phyloP scores from a whole-genome alignment of 2,888 invertebrate genomes.

The Drosophila leonis region DNA sequence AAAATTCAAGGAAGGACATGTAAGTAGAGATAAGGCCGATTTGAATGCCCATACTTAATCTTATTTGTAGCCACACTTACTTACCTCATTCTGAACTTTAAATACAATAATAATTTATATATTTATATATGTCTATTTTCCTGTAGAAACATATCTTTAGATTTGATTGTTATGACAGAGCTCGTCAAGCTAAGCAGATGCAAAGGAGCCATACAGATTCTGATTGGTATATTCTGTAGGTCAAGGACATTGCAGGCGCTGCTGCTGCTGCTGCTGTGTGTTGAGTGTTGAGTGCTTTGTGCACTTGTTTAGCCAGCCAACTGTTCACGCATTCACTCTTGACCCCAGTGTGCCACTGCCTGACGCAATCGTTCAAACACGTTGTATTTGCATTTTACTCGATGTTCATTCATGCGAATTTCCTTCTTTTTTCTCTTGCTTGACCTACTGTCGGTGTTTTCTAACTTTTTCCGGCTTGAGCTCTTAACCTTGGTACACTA shows the following conservation, averaged over 20 bases:
- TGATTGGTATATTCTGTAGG: constrained; percentile 3
- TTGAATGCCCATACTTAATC: not conserved
- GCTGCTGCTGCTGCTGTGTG: not conserved
- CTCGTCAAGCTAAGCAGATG: constrained; percentile 1
- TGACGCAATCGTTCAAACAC: constrained; percentile 37
- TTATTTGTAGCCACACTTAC: not conserved
- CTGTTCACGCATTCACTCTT: constrained; percentile 55
- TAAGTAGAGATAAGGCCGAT: not conserved
- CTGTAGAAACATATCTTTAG: not conserved
- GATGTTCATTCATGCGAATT: constrained; percentile 14
- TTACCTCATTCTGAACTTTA: not conserved
- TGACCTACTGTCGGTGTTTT: constrained; percentile 12
- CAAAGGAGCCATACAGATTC: not conserved
- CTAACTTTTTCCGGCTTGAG: not conserved
- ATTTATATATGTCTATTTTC: not conserved
- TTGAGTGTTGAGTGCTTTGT: constrained; percentile 6
- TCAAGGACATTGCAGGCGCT: constrained; percentile 16
- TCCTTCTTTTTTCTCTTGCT: not conserved
- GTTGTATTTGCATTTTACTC: constrained; percentile 41
- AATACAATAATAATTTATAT: not conserved
- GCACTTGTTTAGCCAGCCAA: constrained; percentile 55
- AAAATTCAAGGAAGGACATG: not conserved
- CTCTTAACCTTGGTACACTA: not conserved
- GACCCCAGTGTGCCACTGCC: constrained; percentile 30
- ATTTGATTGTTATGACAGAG: constrained; percentile 2